Base-by-base conservation (phyloP, 2,113 vertebrate species). In the Parus major region DNA sequence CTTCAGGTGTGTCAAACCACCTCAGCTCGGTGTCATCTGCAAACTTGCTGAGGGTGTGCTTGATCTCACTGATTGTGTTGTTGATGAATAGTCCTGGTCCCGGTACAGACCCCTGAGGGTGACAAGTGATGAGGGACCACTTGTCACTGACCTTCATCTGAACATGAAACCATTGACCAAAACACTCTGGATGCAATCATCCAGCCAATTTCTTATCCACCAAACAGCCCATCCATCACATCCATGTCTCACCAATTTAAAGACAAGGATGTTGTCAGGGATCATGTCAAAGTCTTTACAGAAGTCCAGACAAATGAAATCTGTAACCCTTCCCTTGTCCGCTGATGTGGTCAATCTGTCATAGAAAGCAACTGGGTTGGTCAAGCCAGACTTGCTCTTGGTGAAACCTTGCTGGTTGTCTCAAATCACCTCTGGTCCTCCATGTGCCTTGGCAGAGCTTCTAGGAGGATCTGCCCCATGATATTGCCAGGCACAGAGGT, bases 51-150 rank as follows among this genome's bases (percentile, higher is more conserved):
- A 53, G 21, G 4, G 11, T 55, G 15, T 5, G 1, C 3, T 47
- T 3, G 3, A 31, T 69, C 15, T 7, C 23, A 17, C 24, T 33
- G 6, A 52, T 18, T 25, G 0, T 60, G 36, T 27, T 6, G 6
- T 0, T 66, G 29, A 35, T 35, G 46, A 73, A 46, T 5, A 18
- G 35, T 21, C 10, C 53, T n/a, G 15, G 35, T 49, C 9, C 21
- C n/a, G 42, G 2, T 28, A 64, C 1, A 14, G 52, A 53, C 3
- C 15, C 11, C 13, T 42, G 11, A 52, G 16, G 25, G 17, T n/a
- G 15, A 56, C 0, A 0, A 47, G 41, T 25, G 17, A 49, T 33
- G n/a, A 57, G 28, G 12, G 19, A 56, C 2, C 15, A 35, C 24
- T 25, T 1, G 1, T 47, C 46, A 72, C 10, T 7, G 6, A 15